These are phyloP conservation scores for Acrossocheilus fasciatus DNA, from an alignment of 2,797 vertebrate genomes.

Conservation along the genomic window DNA sequence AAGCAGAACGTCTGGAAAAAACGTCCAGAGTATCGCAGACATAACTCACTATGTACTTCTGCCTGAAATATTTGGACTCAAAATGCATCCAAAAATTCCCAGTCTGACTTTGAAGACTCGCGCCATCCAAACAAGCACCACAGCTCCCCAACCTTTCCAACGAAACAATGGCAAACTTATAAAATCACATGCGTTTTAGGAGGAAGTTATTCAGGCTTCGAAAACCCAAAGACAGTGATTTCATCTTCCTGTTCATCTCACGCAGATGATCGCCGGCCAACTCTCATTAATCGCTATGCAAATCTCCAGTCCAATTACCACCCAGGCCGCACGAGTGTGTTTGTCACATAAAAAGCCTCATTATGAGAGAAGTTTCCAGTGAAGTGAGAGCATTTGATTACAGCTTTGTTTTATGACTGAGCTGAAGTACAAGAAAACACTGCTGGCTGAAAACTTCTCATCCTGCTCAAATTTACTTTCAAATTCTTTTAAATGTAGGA, in stretches of 20 bases:
- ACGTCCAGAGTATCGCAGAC: conserved; percentile 13
- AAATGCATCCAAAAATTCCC: conserved; percentile 11
- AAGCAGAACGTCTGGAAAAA: conserved; percentile 45
- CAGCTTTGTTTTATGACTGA: conserved; percentile 31
- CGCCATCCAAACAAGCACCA: conserved; percentile 23
- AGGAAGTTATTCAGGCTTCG: conserved; percentile 18
- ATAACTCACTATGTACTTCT: conserved; percentile 18
- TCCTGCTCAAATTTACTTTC: not conserved
- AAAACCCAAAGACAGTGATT: conserved; percentile 8
- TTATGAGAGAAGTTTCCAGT: conserved; percentile 51
- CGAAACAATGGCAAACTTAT: conserved; percentile 8
- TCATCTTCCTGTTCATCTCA: conserved; percentile 9
- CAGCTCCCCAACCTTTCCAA: not conserved
- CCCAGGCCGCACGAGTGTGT: conserved; percentile 25
- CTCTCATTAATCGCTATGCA: conserved; percentile 41
- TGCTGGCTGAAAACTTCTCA: conserved; percentile 41
- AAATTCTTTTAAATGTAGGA: not conserved
- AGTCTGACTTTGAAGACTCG: conserved; percentile 14
- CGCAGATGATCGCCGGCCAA: conserved; percentile 19
- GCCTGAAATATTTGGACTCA: conserved; percentile 44
- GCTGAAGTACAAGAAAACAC: conserved; percentile 35
- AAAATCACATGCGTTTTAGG: not conserved
- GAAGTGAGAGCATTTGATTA: conserved; percentile 54
- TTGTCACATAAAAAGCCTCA: conserved; percentile 39
- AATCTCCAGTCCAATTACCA: conserved; percentile 5